Conservation (phyloP, 1,140 invertebrate genomes). For the Linepithema humile region DNA sequence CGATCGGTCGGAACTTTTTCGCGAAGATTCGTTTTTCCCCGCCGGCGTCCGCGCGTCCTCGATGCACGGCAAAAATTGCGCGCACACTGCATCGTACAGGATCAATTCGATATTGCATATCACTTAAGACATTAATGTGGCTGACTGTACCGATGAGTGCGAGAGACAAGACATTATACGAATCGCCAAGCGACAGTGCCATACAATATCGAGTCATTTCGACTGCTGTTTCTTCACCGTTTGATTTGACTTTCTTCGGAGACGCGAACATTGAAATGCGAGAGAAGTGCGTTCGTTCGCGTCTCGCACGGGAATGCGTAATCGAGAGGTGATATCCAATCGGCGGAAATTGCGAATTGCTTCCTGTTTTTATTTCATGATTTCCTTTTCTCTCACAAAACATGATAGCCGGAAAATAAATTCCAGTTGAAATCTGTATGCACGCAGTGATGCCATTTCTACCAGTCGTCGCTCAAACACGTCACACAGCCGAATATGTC, state of each 20-base stretch:
- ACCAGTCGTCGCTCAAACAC: slow-evolving; percentile 55
- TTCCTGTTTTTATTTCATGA: slow-evolving; percentile 46
- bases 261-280: background rate
- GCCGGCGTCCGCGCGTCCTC: slow-evolving; percentile 1
- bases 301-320: slow-evolving; percentile 38
- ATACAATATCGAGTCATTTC: slow-evolving; percentile 69
- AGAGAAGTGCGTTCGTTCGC: slow-evolving; percentile 19
- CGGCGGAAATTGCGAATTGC: slow-evolving; percentile 60
- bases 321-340: slow-evolving; percentile 36
- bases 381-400: slow-evolving; percentile 41
- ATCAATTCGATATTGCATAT: slow-evolving; percentile 56
- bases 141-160: slow-evolving; percentile 58
- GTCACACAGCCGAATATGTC: background rate
- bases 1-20: background rate
- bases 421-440: slow-evolving; percentile 65
- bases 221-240: slow-evolving; percentile 57
- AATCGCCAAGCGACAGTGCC: slow-evolving; percentile 74
- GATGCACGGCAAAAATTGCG: background rate
- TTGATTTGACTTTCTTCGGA: slow-evolving; percentile 51
- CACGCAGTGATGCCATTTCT: slow-evolving; percentile 63
- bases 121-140: slow-evolving; percentile 59
- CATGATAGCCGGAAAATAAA: slow-evolving; percentile 61
- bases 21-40: background rate
- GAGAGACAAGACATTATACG: slow-evolving; percentile 67
- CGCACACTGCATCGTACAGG: slow-evolving; percentile 1